Percentiles rank a stretch among this genome's conserved stretches.
Evolutionary conservation across 2,113 vertebrate genomes (phyloP).

Genomic region (Hemicordylus capensis): DNA sequence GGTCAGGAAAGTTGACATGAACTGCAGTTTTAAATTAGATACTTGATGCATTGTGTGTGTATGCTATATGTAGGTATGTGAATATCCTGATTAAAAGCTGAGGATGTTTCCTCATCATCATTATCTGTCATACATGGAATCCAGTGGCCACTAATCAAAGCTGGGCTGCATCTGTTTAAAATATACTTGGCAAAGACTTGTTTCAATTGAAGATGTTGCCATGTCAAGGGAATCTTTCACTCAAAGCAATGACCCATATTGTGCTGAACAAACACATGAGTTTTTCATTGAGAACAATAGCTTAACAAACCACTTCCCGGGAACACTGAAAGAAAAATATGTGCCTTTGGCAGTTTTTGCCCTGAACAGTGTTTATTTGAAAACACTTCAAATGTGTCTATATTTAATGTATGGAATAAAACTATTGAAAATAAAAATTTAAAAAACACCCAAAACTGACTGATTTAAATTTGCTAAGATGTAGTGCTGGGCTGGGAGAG

Average conservation of each 20-base stretch:
- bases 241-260: slow-evolving; percentile 84
- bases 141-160: slow-evolving; percentile 81
- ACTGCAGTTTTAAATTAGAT: slow-evolving; percentile 71
- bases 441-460: slow-evolving; percentile 55
- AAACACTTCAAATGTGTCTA: slow-evolving; percentile 72
- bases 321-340: slow-evolving; percentile 81
- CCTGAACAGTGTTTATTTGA: slow-evolving; percentile 78
- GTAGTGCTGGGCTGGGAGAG: slow-evolving; percentile 20
- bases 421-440: slow-evolving; percentile 58
- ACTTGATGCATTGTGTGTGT: slow-evolving; percentile 53
- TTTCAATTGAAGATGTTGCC: slow-evolving; percentile 84
- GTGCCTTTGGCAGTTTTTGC: slow-evolving; percentile 80
- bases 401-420: slow-evolving; percentile 66
- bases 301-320: slow-evolving; percentile 88
- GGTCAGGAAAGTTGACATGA: slow-evolving; percentile 77
- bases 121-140: slow-evolving; percentile 85
- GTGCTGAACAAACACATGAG: slow-evolving; percentile 89
- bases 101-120: slow-evolving; percentile 79
- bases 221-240: slow-evolving; percentile 87
- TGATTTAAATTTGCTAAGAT: slow-evolving; percentile 51
- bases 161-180: slow-evolving; percentile 79
- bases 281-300: slow-evolving; percentile 93
- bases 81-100: slow-evolving; percentile 76
- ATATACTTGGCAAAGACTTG: slow-evolving; percentile 79
- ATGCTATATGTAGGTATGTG: background rate